These are phyloP conservation scores for Ctenopoma multispine DNA, from an alignment of 2,797 vertebrate genomes.

Conservation along the genomic window DNA sequence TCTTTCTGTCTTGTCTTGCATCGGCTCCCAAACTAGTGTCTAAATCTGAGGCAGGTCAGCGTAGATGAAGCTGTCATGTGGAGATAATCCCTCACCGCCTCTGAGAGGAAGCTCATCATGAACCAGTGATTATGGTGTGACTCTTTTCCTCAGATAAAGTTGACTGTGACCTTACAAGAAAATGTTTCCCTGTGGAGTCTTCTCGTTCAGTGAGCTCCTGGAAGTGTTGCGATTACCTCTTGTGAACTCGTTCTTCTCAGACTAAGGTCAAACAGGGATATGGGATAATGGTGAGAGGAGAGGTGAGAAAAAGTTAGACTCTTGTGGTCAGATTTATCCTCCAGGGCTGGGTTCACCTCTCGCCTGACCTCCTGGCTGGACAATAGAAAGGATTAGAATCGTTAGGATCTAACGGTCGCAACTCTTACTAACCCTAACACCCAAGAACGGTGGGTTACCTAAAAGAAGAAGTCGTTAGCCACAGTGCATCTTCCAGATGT, in stretches of 20 bases:
- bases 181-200: neutral
- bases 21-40: conserved; percentile 47
- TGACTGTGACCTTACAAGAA: neutral
- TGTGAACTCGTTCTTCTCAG: neutral
- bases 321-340: too few relatives aligned
- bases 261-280: too few relatives aligned
- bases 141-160: neutral
- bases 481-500: too few relatives aligned
- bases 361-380: too few relatives aligned
- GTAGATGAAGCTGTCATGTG: conserved; percentile 40
- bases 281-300: too few relatives aligned
- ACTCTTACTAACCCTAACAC: too few relatives aligned
- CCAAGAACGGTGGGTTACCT: too few relatives aligned
- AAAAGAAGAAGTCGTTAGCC: too few relatives aligned
- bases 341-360: too few relatives aligned
- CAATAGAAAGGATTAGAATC: too few relatives aligned
- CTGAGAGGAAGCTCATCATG: conserved; percentile 37
- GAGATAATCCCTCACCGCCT: conserved; percentile 35
- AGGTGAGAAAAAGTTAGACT: neutral
- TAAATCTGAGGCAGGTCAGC: conserved; percentile 30
- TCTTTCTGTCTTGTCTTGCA: conserved; percentile 29
- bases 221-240: conserved; percentile 5
- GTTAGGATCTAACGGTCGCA: too few relatives aligned
- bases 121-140: conserved; percentile 31
- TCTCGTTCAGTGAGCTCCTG: neutral